Percentiles rank a stretch among this genome's conserved stretches.
These are phyloP conservation scores for Zaprionus taronus DNA, from an alignment of 1,140 invertebrate genomes.

Conservation along the genomic window DNA sequence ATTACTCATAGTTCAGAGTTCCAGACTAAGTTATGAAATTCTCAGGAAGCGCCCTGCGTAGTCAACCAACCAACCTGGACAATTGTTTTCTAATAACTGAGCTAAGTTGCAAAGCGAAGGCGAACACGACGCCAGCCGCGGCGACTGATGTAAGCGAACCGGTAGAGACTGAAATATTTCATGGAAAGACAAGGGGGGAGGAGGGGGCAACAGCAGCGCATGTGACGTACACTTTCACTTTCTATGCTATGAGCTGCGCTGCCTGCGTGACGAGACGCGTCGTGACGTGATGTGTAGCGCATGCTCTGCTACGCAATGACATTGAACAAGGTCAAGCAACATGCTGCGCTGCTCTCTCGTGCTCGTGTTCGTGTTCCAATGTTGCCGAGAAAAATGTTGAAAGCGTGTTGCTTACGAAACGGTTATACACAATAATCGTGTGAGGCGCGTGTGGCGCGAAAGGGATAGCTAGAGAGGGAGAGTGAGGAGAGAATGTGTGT, in stretches of 20 bases:
- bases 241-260: constrained; percentile 18
- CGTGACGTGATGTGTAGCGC: constrained; percentile 45
- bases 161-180: constrained; percentile 35
- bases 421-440: constrained; percentile 41
- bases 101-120: constrained; percentile 22
- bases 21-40: background rate
- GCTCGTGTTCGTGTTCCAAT: constrained; percentile 18
- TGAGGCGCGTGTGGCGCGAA: constrained; percentile 39
- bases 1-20: constrained; percentile 10
- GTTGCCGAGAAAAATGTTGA: constrained; percentile 39
- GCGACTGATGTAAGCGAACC: constrained; percentile 69
- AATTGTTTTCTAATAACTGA: constrained; percentile 65
- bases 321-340: constrained; percentile 79
- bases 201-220: background rate
- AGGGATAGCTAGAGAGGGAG: constrained; percentile 6
- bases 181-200: background rate
- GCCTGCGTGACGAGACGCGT: constrained; percentile 2
- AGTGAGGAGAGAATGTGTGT: constrained; percentile 2
- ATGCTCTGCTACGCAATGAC: constrained; percentile 59
- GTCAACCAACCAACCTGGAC: constrained; percentile 66
- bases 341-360: constrained; percentile 47
- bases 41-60: background rate
- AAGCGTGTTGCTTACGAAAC: constrained; percentile 65
- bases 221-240: constrained; percentile 78
- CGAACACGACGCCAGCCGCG: background rate